phyloP scores from a whole-genome alignment of 2,113 vertebrate species.

The Ivindomyrus marchei region DNA sequence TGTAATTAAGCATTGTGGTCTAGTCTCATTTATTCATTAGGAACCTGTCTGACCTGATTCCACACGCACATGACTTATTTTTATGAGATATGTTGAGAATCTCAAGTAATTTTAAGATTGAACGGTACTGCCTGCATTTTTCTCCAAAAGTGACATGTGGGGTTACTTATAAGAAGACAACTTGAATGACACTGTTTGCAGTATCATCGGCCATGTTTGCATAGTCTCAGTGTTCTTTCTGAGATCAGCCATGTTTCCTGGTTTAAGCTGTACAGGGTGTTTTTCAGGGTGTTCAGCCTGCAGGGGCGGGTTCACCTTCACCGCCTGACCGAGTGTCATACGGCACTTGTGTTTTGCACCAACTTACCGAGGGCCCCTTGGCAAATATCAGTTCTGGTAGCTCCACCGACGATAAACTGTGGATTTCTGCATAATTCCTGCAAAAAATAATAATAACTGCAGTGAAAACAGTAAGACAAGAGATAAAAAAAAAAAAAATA shows the following conservation, averaged over 20 bases:
- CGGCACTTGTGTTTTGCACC: neutral
- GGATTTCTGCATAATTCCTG: conserved; percentile 76
- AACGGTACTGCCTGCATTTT: neutral
- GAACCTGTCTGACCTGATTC: neutral
- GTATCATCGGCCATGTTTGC: neutral
- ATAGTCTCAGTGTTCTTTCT: neutral
- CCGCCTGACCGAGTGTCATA: neutral
- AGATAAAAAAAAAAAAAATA: neutral
- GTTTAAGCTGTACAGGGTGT: neutral
- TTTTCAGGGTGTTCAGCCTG: neutral
- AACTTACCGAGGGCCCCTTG: conserved; percentile 76
- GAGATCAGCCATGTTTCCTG: neutral
- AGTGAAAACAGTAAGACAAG: neutral
- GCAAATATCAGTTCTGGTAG: conserved; percentile 76
- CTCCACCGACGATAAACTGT: conserved; percentile 77
- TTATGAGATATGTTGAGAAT: neutral
- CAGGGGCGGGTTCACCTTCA: neutral
- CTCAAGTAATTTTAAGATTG: neutral
- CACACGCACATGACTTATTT: neutral
- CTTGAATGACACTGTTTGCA: neutral
- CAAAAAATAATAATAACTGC: conserved; percentile 3
- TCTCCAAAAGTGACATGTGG: neutral
- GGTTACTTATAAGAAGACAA: neutral
- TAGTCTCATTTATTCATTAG: neutral
- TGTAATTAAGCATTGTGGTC: neutral